Conservation (phyloP, 2,113 vertebrate genomes). For the Syngnathoides biaculeatus region DNA sequence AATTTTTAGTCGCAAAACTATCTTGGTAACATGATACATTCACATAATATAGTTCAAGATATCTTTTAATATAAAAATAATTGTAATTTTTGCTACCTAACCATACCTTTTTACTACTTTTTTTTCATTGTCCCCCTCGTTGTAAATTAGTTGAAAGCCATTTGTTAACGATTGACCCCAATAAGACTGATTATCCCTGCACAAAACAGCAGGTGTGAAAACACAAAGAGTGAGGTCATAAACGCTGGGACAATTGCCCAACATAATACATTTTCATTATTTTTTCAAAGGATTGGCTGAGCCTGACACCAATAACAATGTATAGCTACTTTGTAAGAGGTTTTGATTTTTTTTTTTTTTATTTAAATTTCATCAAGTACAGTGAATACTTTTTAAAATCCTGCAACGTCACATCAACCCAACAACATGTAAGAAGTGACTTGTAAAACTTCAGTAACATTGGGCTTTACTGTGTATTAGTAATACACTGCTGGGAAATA, state of each 20-base stretch:
- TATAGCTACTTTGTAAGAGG: background rate
- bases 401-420: constrained; percentile 22
- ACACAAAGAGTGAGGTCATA: constrained; percentile 18
- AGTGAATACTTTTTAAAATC: background rate
- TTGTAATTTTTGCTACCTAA: background rate
- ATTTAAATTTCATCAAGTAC: background rate
- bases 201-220: constrained; percentile 29
- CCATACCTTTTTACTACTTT: background rate
- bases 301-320: constrained; percentile 15
- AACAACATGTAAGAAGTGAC: constrained; percentile 28
- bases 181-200: constrained; percentile 24
- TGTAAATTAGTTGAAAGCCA: constrained; percentile 6
- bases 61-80: too few species aligned
- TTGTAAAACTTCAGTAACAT: too few species aligned
- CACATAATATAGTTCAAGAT: too few species aligned
- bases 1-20: background rate
- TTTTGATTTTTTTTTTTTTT: background rate
- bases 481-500: too few species aligned
- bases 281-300: constrained; percentile 26
- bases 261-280: constrained; percentile 35
- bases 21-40: background rate
- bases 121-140: constrained; percentile 2
- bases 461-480: too few species aligned
- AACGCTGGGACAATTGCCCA: constrained; percentile 22
- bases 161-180: constrained; percentile 13